These are phyloP conservation scores for Pseudorhombus dupliciocellatus DNA, from an alignment of 2,113 vertebrate genomes.

Conservation along the genomic window DNA sequence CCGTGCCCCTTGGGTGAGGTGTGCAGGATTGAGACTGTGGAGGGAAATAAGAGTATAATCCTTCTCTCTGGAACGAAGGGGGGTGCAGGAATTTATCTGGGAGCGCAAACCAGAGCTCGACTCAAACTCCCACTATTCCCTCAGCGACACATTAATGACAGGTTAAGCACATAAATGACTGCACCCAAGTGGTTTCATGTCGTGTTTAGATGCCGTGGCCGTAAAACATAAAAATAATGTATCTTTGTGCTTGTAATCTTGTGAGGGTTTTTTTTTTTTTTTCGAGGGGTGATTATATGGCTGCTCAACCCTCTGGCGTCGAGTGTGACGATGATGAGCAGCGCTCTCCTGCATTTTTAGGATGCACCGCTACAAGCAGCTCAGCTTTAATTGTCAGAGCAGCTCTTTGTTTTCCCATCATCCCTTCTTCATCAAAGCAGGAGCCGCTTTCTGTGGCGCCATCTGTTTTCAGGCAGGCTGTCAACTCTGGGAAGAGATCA, in stretches of 20 bases:
- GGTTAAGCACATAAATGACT: slow-evolving; percentile 79
- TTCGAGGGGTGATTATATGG: slow-evolving; percentile 50
- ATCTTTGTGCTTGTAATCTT: slow-evolving; percentile 49
- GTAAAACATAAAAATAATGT: slow-evolving; percentile 56
- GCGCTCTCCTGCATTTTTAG: slow-evolving; percentile 36
- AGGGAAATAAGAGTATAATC: slow-evolving; percentile 68
- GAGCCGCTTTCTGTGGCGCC: slow-evolving; percentile 60
- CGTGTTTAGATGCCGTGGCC: slow-evolving; percentile 52
- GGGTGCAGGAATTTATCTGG: slow-evolving; percentile 57
- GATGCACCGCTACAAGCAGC: slow-evolving; percentile 30
- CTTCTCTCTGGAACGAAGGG: slow-evolving; percentile 53
- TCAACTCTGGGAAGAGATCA: slow-evolving; percentile 56
- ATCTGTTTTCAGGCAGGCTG: slow-evolving; percentile 71
- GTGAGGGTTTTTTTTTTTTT: slow-evolving; percentile 21
- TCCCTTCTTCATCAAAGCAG: slow-evolving; percentile 58
- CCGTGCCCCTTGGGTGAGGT: slow-evolving; percentile 56
- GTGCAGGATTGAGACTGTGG: slow-evolving; percentile 53
- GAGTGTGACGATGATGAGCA: slow-evolving; percentile 49
- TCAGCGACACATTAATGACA: slow-evolving; percentile 80
- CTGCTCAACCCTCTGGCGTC: slow-evolving; percentile 58
- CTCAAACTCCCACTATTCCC: slow-evolving; percentile 75
- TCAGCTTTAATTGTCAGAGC: slow-evolving; percentile 60
- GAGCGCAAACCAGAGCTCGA: slow-evolving; percentile 60
- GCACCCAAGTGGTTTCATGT: slow-evolving; percentile 63
- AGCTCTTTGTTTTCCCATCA: slow-evolving; percentile 64